These are phyloP conservation scores for Drosophila prolongata DNA, from an alignment of 2,888 invertebrate species.

Conservation along the genomic window DNA sequence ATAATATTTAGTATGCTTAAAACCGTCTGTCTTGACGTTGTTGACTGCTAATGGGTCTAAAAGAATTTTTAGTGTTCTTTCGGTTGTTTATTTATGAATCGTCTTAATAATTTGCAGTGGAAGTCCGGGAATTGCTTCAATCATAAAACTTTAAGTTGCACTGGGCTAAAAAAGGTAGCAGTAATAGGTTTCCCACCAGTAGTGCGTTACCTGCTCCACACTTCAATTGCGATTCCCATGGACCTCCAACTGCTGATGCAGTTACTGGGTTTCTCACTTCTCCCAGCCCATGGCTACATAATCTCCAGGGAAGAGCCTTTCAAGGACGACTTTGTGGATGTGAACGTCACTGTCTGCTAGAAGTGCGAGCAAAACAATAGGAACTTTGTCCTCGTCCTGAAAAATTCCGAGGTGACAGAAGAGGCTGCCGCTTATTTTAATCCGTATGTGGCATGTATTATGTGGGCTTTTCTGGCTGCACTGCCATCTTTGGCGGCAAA, in stretches of 20 bases:
- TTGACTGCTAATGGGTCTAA: no score
- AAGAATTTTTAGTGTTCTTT: no score
- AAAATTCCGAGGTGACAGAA: no score
- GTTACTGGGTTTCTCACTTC: constrained; percentile 5
- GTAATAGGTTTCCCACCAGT: not conserved
- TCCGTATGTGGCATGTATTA: constrained; percentile 39
- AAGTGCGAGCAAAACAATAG: constrained; percentile 1
- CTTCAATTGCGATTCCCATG: not conserved
- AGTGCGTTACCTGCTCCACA: not conserved
- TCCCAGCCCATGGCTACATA: not conserved
- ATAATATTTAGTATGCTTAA: no score
- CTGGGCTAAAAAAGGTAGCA: constrained; percentile 1
- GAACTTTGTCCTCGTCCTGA: constrained; percentile 37
- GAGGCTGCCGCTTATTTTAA: constrained; percentile 31
- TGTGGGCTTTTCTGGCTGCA: constrained; percentile 51
- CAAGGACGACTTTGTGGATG: constrained; percentile 56
- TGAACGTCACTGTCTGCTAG: constrained; percentile 34
- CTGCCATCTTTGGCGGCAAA: constrained; percentile 41
- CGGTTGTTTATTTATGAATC: not conserved
- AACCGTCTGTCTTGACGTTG: not conserved
- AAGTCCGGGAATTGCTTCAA: not conserved
- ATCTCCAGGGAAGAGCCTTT: not conserved
- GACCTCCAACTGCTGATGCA: constrained; percentile 17
- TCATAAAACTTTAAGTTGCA: not conserved
- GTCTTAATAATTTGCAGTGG: not conserved